Base-by-base conservation (phyloP, 2,113 vertebrate species). In the Hirundichthys speculiger region DNA sequence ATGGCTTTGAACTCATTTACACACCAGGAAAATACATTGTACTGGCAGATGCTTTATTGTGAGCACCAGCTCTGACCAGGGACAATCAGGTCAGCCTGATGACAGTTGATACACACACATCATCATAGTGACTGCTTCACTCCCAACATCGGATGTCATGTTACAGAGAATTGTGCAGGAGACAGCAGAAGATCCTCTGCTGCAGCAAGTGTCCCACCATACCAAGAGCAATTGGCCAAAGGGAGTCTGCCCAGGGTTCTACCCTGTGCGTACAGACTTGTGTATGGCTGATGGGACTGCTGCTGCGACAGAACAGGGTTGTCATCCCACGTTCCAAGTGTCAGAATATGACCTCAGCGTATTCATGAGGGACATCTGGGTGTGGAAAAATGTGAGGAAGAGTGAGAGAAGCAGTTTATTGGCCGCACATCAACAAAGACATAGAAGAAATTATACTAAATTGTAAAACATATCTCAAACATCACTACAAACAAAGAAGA, bases 311-410 rank as follows among this genome's bases (percentile, higher is more conserved):
- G 3, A 11, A 50, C 4, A 54, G 62, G 18, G 46, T 54, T 27
- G 43, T 55, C 4, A 49, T 71, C 4, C 56, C 45, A 18, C 43
- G 56, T 27, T 27, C 48, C 5, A 38, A 47, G 41, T 20, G 20
- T 1, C 14, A 18, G 6, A 62, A 66, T 13, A 40, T 60, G 48
- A n/a, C 25, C 65, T 7, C 30, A 58, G 11, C 8, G 13, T 1
- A n/a, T 65, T 2, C 54, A 65, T 39, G 27, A 73, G 14, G 54
- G 54, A 13, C 70, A 66, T 6, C 62, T 73, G 1, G 27, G 52
- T 2, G 39, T 64, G 3, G 58, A 69, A 5, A 63, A 69, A 69
- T 62, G 56, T 19, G n/a, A n/a, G 68, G 55, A 2, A 57, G 27
- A 39, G 39, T 25, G 0, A 45, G 58, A 55, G 20, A 24, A 19